phyloP scores from a whole-genome alignment of 1,140 invertebrate genomes.

The Drosophila virilis region DNA sequence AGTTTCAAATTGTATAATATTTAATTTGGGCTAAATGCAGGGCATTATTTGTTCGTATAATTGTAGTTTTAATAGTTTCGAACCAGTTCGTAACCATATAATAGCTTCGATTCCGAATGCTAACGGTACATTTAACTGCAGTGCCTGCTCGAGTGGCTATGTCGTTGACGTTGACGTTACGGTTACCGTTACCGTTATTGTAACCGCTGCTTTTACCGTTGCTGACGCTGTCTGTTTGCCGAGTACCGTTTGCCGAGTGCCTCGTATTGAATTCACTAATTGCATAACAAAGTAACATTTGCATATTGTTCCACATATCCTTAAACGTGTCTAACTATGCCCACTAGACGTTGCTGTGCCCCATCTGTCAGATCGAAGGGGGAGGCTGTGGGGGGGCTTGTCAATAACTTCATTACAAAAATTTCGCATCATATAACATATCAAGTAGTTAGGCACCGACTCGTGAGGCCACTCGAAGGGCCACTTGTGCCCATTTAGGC shows the following conservation, averaged over 20 bases:
- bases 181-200: conserved; percentile 42
- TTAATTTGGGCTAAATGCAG: neutral
- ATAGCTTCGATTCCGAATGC: conserved; percentile 48
- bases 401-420: conserved; percentile 80
- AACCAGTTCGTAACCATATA: conserved; percentile 50
- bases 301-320: conserved; percentile 79
- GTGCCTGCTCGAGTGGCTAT: conserved; percentile 46
- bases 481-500: conserved; percentile 77
- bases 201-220: conserved; percentile 39
- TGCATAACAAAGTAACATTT: conserved; percentile 84
- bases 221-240: conserved; percentile 55
- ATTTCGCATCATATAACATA: conserved; percentile 62
- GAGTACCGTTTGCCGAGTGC: conserved; percentile 53
- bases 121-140: conserved; percentile 73
- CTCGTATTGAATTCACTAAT: conserved; percentile 83
- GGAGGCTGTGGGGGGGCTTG: conserved; percentile 20
- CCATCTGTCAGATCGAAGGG: neutral
- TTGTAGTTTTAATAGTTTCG: conserved; percentile 10
- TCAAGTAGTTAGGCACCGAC: conserved; percentile 30
- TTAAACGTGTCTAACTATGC: conserved; percentile 49
- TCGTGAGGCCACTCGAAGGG: conserved; percentile 44
- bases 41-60: conserved; percentile 8
- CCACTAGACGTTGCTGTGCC: conserved; percentile 11
- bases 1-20: neutral
- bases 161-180: conserved; percentile 27